These are phyloP conservation scores for Aurelia sp. DNA, from an alignment of 30 jellyfish, hydroid and myxozoan species.

Conservation along the genomic window DNA sequence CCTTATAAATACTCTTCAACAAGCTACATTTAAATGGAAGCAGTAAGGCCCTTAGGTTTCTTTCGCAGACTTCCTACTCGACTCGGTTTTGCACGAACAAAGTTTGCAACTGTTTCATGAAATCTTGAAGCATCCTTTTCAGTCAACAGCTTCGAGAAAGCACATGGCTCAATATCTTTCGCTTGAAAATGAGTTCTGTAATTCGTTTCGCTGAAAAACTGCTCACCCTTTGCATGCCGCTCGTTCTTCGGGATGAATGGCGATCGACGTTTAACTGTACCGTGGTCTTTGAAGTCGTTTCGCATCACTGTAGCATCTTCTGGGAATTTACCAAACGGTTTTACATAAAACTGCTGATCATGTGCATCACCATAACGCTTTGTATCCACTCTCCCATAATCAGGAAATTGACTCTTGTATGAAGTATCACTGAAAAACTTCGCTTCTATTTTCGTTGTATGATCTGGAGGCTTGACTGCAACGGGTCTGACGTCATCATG, in stretches of 20 bases:
- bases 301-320: conserved; percentile 62
- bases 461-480: conserved; percentile 47
- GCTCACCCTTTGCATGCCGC: conserved; percentile 62
- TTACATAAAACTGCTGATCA: conserved; percentile 58
- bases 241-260: conserved; percentile 62
- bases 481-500: conserved; percentile 51
- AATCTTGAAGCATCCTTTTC: conserved; percentile 25
- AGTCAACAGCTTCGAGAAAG: conserved; percentile 44
- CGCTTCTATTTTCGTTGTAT: conserved; percentile 24
- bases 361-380: conserved; percentile 55
- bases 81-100: conserved; percentile 16
- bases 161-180: conserved; percentile 32
- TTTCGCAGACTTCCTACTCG: conserved; percentile 7
- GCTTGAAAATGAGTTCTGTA: conserved; percentile 40
- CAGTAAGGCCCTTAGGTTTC: conserved; percentile 24
- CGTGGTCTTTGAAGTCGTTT: conserved; percentile 49
- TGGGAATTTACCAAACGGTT: conserved; percentile 57
- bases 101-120: conserved; percentile 9
- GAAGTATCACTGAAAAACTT: conserved; percentile 69
- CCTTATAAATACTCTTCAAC: background rate
- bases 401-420: conserved; percentile 64
- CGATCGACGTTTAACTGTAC: conserved; percentile 25
- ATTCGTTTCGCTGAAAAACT: conserved; percentile 57
- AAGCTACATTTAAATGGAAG: background rate
- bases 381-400: conserved; percentile 40